Percentiles rank a stretch among this genome's conserved stretches.
phyloP scores from a whole-genome alignment of 2,113 vertebrate species.

The Rhea americana region DNA sequence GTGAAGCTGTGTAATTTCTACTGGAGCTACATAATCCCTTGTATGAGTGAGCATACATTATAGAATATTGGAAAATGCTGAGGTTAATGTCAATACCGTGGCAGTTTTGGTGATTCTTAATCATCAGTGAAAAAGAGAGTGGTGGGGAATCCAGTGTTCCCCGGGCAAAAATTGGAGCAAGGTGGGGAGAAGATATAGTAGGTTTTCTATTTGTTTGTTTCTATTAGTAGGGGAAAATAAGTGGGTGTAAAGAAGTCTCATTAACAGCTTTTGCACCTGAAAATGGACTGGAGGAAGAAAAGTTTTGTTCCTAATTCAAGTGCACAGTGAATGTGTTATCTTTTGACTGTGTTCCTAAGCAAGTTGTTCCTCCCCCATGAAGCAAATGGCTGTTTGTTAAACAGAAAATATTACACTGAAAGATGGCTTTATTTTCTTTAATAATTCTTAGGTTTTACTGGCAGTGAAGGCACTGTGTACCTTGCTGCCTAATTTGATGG shows the following conservation, averaged over 20 bases:
- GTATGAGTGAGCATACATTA: background rate
- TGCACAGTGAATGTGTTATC: background rate
- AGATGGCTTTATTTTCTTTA: background rate
- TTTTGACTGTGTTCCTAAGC: background rate
- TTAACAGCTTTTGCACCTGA: background rate
- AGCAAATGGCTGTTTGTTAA: constrained; percentile 2
- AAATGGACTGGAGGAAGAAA: background rate
- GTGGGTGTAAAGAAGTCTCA: background rate
- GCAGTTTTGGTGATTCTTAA: background rate
- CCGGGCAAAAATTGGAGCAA: background rate
- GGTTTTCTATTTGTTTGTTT: background rate
- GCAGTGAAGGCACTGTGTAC: background rate
- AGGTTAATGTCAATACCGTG: fast-evolving
- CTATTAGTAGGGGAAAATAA: background rate
- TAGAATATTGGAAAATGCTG: background rate
- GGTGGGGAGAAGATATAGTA: background rate
- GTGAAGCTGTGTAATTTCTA: background rate
- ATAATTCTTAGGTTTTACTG: background rate
- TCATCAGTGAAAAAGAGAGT: background rate
- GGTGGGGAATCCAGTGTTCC: background rate
- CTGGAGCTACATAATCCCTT: background rate
- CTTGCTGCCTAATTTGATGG: constrained; percentile 15
- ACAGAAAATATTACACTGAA: background rate
- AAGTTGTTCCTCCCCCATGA: background rate
- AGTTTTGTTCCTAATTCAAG: background rate